These are phyloP conservation scores for Steatornis caripensis DNA, from an alignment of 2,113 vertebrate genomes.

Conservation along the genomic window DNA sequence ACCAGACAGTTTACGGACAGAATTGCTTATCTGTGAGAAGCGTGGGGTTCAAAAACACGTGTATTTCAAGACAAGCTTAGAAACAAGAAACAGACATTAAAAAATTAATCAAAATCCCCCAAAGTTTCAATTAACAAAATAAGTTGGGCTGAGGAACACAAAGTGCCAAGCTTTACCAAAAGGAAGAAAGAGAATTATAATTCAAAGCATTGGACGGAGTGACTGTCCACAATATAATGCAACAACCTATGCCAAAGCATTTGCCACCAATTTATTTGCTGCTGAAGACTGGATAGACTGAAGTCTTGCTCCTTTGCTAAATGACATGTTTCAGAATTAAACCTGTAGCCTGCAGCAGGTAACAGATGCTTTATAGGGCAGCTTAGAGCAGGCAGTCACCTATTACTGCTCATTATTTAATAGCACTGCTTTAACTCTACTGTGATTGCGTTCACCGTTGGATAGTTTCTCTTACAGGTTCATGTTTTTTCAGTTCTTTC, in stretches of 20 bases:
- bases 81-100: neutral
- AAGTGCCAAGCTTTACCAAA: neutral
- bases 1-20: neutral
- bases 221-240: neutral
- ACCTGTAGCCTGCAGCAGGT: conserved; percentile 27
- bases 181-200: neutral
- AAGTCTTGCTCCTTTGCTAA: conserved; percentile 26
- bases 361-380: conserved; percentile 4
- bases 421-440: neutral
- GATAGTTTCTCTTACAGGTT: neutral
- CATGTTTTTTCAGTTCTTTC: neutral
- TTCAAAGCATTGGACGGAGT: neutral
- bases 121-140: neutral
- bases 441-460: neutral
- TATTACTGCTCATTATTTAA: conserved; percentile 55
- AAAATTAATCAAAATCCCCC: fast-evolving
- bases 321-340: conserved; percentile 21
- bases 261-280: neutral
- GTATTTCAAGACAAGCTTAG: neutral
- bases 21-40: neutral
- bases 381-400: conserved; percentile 13
- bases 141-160: neutral
- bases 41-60: neutral
- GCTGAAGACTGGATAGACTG: neutral
- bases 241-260: neutral